These are phyloP conservation scores for Yponomeuta malinellus DNA, from an alignment of 2,888 invertebrate genomes.

Conservation along the genomic window DNA sequence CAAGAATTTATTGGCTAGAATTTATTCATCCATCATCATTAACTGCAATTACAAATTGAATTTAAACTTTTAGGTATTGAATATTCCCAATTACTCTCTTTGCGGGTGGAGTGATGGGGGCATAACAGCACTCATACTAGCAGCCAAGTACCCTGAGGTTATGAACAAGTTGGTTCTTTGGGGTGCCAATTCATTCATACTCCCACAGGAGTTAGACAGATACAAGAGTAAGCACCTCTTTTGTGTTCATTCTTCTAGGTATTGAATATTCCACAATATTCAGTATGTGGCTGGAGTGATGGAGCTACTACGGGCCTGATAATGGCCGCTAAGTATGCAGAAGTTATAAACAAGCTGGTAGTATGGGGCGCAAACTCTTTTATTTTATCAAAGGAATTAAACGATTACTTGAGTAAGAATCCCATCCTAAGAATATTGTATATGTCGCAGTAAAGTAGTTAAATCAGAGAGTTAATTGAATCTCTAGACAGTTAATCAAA, in stretches of 20 bases:
- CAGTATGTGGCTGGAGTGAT: constrained; percentile 92
- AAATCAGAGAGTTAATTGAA: no score
- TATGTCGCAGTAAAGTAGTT: no score
- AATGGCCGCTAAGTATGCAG: constrained; percentile 82
- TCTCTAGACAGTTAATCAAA: no score
- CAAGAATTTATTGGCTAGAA: background rate
- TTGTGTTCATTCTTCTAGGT: constrained; percentile 42
- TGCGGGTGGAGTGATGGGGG: constrained; percentile 96
- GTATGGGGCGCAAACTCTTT: constrained; percentile 88
- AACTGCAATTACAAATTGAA: background rate
- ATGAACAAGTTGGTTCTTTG: constrained; percentile 79
- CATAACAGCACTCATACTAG: constrained; percentile 85
- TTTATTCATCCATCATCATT: background rate
- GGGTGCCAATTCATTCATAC: constrained; percentile 77
- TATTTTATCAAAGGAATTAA: constrained; percentile 79
- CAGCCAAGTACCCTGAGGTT: constrained; percentile 79
- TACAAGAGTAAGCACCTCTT: constrained; percentile 66
- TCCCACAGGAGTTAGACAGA: constrained; percentile 74
- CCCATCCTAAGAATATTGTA: background rate
- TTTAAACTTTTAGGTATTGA: constrained; percentile 63
- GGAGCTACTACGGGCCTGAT: constrained; percentile 88
- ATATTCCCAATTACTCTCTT: constrained; percentile 81
- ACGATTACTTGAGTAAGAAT: constrained; percentile 40
- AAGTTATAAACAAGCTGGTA: constrained; percentile 81
- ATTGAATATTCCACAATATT: constrained; percentile 80